Percentiles rank a stretch among this genome's conserved stretches.
These are phyloP conservation scores for Gambusia holbrooki DNA, from an alignment of 2,113 vertebrate genomes.

Conservation along the genomic window DNA sequence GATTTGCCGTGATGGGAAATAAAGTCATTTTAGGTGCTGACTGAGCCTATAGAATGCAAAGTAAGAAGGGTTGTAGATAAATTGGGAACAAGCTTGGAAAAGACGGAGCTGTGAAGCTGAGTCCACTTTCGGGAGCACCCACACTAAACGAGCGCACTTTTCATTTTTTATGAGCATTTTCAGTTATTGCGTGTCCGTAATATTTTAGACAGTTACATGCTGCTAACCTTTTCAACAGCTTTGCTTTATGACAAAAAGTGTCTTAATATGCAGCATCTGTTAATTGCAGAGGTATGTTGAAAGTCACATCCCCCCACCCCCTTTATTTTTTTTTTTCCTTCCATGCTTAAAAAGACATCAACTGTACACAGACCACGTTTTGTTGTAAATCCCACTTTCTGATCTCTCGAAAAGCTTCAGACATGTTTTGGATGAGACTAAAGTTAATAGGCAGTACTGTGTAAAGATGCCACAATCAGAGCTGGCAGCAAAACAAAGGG, in stretches of 20 bases:
- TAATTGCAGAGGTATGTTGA: neutral
- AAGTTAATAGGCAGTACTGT: slow-evolving; percentile 30
- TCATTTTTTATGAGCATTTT: neutral
- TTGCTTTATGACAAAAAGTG: neutral
- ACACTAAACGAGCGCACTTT: neutral
- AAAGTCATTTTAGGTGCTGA: slow-evolving; percentile 4
- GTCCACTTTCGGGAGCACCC: neutral
- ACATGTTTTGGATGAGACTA: slow-evolving; percentile 31
- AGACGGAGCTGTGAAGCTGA: slow-evolving; percentile 9
- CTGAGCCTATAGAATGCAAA: neutral
- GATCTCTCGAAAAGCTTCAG: slow-evolving; percentile 27
- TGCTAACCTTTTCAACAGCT: neutral
- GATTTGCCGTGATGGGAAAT: neutral
- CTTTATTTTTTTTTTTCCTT: too few relatives aligned
- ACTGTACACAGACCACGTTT: neutral
- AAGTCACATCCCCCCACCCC: neutral
- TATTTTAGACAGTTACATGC: neutral
- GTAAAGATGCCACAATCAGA: slow-evolving; percentile 26
- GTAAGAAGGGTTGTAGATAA: neutral
- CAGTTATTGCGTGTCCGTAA: neutral
- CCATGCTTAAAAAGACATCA: neutral
- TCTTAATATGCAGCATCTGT: neutral
- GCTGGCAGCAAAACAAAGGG: slow-evolving; percentile 32
- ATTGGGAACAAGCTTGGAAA: slow-evolving; percentile 12
- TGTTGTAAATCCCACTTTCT: neutral